A percentile compares a stretch with the other conserved stretches of the same genome.
Evolutionary conservation across 2,797 vertebrate genomes (phyloP).

Genomic region (Phrynocephalus guinanensis): DNA sequence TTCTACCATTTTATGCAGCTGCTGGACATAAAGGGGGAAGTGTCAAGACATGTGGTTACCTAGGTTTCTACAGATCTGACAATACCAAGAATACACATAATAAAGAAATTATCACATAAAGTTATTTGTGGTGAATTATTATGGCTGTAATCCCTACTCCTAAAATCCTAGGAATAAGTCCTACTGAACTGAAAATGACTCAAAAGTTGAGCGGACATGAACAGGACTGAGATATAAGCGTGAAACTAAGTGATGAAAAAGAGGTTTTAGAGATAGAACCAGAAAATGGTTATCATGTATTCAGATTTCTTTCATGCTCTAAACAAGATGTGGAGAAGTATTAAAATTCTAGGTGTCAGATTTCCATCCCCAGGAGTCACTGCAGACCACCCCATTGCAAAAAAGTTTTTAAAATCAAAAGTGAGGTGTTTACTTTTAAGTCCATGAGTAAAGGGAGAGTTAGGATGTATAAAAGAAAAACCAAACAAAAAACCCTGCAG

Average conservation of each 20-base stretch:
- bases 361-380: too few relatives aligned
- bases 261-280: not conserved
- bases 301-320: not conserved
- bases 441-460: too few relatives aligned
- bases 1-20: slow-evolving; percentile 42
- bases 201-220: not conserved
- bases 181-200: too few relatives aligned
- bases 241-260: not conserved
- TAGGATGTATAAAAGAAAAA: not conserved
- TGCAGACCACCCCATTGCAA: too few relatives aligned
- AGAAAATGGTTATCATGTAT: not conserved
- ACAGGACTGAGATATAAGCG: not conserved
- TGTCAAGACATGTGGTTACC: not conserved
- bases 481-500: not conserved
- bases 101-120: not conserved
- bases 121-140: not conserved
- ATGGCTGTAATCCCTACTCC: not conserved
- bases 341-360: not conserved
- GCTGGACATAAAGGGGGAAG: not conserved
- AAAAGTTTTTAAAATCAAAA: too few relatives aligned
- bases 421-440: too few relatives aligned
- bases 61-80: not conserved
- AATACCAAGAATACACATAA: not conserved
- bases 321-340: not conserved
- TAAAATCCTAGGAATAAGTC: not conserved